Conservation (phyloP, 2,888 invertebrate species). For the Pristionchus mayeri region DNA sequence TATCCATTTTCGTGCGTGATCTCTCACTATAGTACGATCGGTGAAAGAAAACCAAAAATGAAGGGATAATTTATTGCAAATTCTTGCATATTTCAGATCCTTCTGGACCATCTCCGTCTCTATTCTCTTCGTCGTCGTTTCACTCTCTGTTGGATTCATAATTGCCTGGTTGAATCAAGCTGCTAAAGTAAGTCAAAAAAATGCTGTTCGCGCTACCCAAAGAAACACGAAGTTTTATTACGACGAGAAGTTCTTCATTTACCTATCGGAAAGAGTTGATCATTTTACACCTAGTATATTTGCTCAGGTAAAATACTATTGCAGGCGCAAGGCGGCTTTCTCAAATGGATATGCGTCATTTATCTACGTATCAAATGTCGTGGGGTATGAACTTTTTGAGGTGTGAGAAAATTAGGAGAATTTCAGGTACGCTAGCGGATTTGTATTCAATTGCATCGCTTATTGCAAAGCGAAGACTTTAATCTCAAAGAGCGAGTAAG, state of each 20-base stretch:
- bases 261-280: not conserved
- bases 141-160: slow-evolving; percentile 37
- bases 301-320: slow-evolving; percentile 48
- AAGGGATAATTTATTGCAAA: too few species aligned
- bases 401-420: not conserved
- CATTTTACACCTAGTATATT: too few species aligned
- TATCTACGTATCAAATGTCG: slow-evolving; percentile 53
- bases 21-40: too few species aligned
- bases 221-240: too few species aligned
- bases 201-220: too few species aligned
- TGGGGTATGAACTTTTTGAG: slow-evolving; percentile 45
- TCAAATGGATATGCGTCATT: slow-evolving; percentile 52
- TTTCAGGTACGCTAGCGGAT: slow-evolving; percentile 49
- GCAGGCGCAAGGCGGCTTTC: slow-evolving; percentile 55
- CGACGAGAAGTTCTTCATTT: too few species aligned
- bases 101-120: slow-evolving; percentile 31
- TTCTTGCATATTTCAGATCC: slow-evolving; percentile 1
- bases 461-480: slow-evolving; percentile 53
- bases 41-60: too few species aligned
- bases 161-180: slow-evolving; percentile 41
- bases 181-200: not conserved
- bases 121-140: slow-evolving; percentile 35
- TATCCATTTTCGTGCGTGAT: too few species aligned
- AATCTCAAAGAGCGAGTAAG: slow-evolving; percentile 50
- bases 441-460: slow-evolving; percentile 51